phyloP scores from a whole-genome alignment of 2,797 vertebrate species.

The Apogon talboti region DNA sequence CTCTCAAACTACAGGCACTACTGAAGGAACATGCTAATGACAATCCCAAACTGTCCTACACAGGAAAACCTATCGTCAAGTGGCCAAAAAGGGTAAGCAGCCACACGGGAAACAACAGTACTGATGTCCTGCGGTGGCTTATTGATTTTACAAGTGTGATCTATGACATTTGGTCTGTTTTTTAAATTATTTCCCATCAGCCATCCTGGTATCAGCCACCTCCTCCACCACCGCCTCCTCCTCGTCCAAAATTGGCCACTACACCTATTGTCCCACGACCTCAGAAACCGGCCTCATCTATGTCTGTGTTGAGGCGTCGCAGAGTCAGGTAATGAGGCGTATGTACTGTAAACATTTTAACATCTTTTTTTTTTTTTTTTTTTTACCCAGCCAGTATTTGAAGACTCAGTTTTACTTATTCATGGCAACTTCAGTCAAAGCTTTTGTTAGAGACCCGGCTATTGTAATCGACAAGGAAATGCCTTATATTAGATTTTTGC shows the following conservation, averaged over 20 bases:
- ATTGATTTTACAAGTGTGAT: no score
- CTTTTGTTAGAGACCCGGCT: no score
- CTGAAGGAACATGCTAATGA: slow-evolving; percentile 93
- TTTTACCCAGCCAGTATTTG: no score
- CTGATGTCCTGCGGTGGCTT: background rate
- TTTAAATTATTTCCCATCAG: slow-evolving; percentile 46
- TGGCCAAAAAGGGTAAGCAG: slow-evolving; percentile 92
- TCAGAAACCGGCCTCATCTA: slow-evolving; percentile 81
- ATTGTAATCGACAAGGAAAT: no score
- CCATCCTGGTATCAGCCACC: slow-evolving; percentile 85
- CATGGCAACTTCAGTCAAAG: no score
- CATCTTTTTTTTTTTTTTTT: no score
- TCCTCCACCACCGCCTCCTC: slow-evolving; percentile 61
- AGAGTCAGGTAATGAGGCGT: slow-evolving; percentile 75
- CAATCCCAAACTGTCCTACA: slow-evolving; percentile 91
- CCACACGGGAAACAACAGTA: background rate
- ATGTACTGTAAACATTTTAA: background rate
- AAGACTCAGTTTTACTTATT: no score
- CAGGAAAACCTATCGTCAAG: slow-evolving; percentile 92
- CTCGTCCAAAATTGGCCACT: slow-evolving; percentile 77
- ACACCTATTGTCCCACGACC: slow-evolving; percentile 62
- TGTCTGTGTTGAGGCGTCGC: slow-evolving; percentile 85
- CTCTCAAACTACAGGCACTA: slow-evolving; percentile 81
- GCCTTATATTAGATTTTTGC: no score
- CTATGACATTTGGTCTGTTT: background rate